Base-by-base conservation (phyloP, 2,797 vertebrate genomes). In the Merluccius polli region DNA sequence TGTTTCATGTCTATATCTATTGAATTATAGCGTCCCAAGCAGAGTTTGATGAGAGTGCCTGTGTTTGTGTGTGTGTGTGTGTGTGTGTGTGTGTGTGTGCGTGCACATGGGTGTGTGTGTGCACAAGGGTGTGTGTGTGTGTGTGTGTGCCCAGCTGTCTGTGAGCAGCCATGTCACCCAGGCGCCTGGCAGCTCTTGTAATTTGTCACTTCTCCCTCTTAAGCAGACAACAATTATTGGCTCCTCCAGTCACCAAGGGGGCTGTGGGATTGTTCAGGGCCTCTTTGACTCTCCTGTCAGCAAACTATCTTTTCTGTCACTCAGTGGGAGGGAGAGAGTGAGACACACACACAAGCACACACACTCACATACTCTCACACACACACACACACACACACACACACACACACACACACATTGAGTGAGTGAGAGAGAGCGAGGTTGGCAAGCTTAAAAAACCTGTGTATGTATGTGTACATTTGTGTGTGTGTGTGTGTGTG, bases 201-300 rank as follows among this genome's bases (percentile, higher is more conserved):
- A 77, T 82, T 79, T 15, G 33, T 82, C 74, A 78, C 77, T 75
- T 77, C 72, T 78, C 36, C 31, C 73, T 78, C 69, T 44, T 44
- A 75, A 75, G 29, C 69, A 78, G 77, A 75, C 77, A 71, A 73
- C 59, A 69, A 71, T 75, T 35, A 79, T 73, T 59, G 63, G 18
- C 65, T 79, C 74, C 65, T 52, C 63, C 59, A 75, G 38, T 48
- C 63, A 70, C 70, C 15, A 33, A 52, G 71, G 44, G 35, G 31
- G 21, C 44, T 70, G 78, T 35, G 11, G 70, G 77, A 52, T 59
- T 71, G 70, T 75, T 75, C 41, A 8, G 73, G 48, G 27, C 52
- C 77, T 75, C 52, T 73, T 70, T 68, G 29, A 72, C 77, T 75
- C 33, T 74, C 29, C 70, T 78, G 73, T 75, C 77, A 68, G 59